A percentile compares a stretch with the other conserved stretches of the same genome.
Conservation (phyloP, 2,888 invertebrate species). For the Epinotia ramella region DNA sequence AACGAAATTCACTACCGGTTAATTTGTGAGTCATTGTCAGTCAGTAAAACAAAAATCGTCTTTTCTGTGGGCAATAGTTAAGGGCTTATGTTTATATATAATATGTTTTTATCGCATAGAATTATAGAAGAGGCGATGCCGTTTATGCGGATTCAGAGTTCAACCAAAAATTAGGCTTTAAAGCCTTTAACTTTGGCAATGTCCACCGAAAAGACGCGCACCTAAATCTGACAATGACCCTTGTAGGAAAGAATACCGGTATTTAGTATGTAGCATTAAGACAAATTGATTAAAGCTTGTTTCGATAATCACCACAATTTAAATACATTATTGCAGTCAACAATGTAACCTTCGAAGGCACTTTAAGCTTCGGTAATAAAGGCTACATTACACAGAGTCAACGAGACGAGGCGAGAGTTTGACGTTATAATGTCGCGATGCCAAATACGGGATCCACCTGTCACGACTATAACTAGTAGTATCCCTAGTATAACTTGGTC, state of each 20-base stretch:
- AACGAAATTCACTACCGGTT: no score
- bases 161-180: no score
- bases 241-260: not conserved
- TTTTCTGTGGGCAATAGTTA: no score
- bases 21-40: no score
- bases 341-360: not conserved
- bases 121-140: no score
- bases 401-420: not conserved
- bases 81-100: no score
- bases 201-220: no score
- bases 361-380: not conserved
- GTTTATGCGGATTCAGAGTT: no score
- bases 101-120: no score
- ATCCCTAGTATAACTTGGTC: not conserved
- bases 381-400: not conserved
- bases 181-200: no score
- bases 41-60: no score
- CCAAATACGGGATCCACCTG: not conserved
- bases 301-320: conserved; percentile 14
- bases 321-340: not conserved
- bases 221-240: no score
- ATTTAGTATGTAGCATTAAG: conserved; percentile 3
- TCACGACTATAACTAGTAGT: not conserved
- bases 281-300: conserved; percentile 27
- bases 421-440: not conserved